Base-by-base conservation (phyloP, 2,888 invertebrate genomes). In the Pammene fasciana region DNA sequence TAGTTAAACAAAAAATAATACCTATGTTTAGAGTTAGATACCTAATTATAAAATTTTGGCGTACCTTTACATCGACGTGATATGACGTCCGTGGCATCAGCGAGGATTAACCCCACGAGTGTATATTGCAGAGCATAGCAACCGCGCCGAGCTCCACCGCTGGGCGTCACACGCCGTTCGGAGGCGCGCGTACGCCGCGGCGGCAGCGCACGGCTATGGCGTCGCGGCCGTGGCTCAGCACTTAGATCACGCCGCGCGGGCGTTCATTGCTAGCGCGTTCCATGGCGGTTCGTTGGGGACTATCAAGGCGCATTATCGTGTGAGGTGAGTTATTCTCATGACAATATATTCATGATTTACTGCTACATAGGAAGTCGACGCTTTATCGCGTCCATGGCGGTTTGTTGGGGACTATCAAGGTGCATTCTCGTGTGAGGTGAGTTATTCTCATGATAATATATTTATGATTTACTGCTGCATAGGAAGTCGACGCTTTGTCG, bases 181-280 rank as follows among this genome's bases (percentile, higher is more conserved):
- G 13, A 95, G 96, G 6, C 94, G 96, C 72, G 94, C 97, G 46
- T 97, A 97, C 83, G 92, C 94, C 0, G 94, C 96, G 38, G 97
- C 97, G 0, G 94, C 95, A 72, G 93, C 94, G 67, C 95, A 96
- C 76, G 95, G 95, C 0, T 98, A 97, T 90, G 96, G 97, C 82
- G 97, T 97, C 2, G 92, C 97, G n/a, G 97, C 97, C 0, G 90
- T 98, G 43, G 97, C 97, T 1, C 97, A 98, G 83, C 96, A 96
- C 83, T 88, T 98, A 64, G 97, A 98, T 86, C 97, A 97, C 85
- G 93, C 97, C 6, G 95, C 97, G 34, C 95, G 96, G 80, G 96
- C 95, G 72, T 97, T 98, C 86, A 87, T 98, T 71, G 95, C 97
- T 79, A 96, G 96, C 0, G 94, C 96, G 11, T 95, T 98, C 82